Evolutionary conservation across 2,888 invertebrate species (phyloP), one percentile per base, ranked within the genome.

Genomic region (Drosophila meridionalis): DNA sequence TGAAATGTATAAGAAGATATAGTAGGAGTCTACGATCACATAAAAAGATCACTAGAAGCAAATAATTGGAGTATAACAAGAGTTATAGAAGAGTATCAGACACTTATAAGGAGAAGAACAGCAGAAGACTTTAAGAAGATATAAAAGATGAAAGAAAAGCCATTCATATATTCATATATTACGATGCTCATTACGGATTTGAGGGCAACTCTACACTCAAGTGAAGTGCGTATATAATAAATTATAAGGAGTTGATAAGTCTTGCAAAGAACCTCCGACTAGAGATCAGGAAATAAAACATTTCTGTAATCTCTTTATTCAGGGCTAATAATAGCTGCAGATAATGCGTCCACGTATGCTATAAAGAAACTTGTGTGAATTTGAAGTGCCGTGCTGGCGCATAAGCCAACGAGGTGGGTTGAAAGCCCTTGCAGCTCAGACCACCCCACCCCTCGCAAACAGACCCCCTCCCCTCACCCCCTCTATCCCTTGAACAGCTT

Each of bases 351-450:
- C 34, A 62, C 63, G 43, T 62, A 57, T 71, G 63, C 50, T 40
- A 62, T 71, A 71, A 71, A 52, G 40, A 61, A 70, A 70, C 61
- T 70, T 60, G 36, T 69, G 48, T 36, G 42, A 56, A 61, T 53
- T 43, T 71, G 40, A 52, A 57, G 61, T 45, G 57, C 57, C 50
- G 56, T 45, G 30, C 56, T n/a, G 38, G n/a, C 38, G 45, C 70
- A 47, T 55, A 55, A 60, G 47, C 53, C 6, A 30, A 12, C 40
- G 9, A n/a, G 30, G 30, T 28, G 56, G 56, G 30, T 8, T 4
- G 38, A n/a, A n/a, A 9, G 48, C 30, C 50, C 9, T n/a, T 4
- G n/a, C 9, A 3, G 11, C 20, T n/a, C 20, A 20, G 20, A 20
- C 20, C 20, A 20, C 9, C 32, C 14, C 3, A 6, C 26, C 34